Conservation (phyloP, 1,140 invertebrate genomes). For the Halotydeus destructor region DNA sequence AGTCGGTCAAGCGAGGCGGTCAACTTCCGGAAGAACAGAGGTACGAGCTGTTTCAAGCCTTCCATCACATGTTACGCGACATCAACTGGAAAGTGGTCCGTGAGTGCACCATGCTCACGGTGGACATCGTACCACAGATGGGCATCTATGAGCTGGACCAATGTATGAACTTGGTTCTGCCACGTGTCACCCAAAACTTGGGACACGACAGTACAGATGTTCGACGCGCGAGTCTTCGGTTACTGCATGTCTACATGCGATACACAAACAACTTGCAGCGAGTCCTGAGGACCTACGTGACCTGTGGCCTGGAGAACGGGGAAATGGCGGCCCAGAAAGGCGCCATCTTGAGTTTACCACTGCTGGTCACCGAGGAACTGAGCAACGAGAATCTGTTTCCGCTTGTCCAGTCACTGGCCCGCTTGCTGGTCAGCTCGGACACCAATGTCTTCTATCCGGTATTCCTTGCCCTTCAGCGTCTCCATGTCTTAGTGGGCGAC, state of each 20-base stretch:
- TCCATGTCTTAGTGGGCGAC: conserved; percentile 15
- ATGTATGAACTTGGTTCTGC: conserved; percentile 1
- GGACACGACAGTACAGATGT: conserved; percentile 9
- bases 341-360: conserved; percentile 14
- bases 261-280: conserved; percentile 18
- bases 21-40: conserved; percentile 2
- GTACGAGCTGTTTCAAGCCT: conserved; percentile 4
- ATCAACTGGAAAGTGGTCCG: not conserved
- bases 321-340: conserved; percentile 15
- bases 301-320: conserved; percentile 15
- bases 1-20: not conserved
- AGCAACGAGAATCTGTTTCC: conserved; percentile 17
- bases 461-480: conserved; percentile 18
- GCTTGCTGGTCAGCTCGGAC: conserved; percentile 16
- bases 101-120: conserved; percentile 4
- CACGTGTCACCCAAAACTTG: conserved; percentile 2
- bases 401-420: conserved; percentile 15
- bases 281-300: conserved; percentile 15
- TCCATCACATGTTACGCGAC: conserved; percentile 5
- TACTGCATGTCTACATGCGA: conserved; percentile 16
- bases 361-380: conserved; percentile 18
- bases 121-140: conserved; percentile 5
- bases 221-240: conserved; percentile 11
- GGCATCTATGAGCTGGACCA: conserved; percentile 5
- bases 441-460: conserved; percentile 18